Evolutionary conservation across 2,797 vertebrate species (phyloP).

Genomic region (Tamandua tetradactyla): DNA sequence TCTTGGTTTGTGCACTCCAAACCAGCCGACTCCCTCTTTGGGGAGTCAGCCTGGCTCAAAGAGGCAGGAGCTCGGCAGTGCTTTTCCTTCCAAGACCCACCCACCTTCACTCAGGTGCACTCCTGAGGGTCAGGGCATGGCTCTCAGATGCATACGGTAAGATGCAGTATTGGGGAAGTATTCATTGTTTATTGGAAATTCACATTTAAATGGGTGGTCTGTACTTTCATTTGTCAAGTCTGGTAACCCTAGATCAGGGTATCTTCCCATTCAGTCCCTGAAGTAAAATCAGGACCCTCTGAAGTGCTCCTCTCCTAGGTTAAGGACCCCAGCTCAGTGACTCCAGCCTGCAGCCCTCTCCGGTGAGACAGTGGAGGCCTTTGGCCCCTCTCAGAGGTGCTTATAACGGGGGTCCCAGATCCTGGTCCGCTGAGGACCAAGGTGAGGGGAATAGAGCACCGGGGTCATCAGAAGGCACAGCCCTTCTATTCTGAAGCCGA

Average conservation of each 20-base stretch:
- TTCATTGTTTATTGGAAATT: neutral
- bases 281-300: neutral
- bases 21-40: neutral
- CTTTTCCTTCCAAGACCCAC: neutral
- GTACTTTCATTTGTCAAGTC: neutral
- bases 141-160: neutral
- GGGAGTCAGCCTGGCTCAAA: neutral
- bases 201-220: neutral
- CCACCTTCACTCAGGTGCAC: neutral
- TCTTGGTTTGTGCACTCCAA: neutral
- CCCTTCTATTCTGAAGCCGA: neutral
- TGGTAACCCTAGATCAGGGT: neutral
- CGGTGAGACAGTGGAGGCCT: neutral
- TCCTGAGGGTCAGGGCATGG: neutral
- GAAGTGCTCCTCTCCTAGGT: neutral
- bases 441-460: neutral
- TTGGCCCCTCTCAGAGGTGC: neutral
- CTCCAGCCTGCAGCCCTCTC: neutral
- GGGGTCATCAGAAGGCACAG: neutral
- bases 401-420: neutral
- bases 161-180: neutral
- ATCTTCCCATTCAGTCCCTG: neutral
- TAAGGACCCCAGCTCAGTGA: neutral
- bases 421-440: neutral
- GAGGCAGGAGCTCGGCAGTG: too few relatives aligned